phyloP scores from a whole-genome alignment of 2,888 invertebrate species.

The Acanthosepion lycidas region DNA sequence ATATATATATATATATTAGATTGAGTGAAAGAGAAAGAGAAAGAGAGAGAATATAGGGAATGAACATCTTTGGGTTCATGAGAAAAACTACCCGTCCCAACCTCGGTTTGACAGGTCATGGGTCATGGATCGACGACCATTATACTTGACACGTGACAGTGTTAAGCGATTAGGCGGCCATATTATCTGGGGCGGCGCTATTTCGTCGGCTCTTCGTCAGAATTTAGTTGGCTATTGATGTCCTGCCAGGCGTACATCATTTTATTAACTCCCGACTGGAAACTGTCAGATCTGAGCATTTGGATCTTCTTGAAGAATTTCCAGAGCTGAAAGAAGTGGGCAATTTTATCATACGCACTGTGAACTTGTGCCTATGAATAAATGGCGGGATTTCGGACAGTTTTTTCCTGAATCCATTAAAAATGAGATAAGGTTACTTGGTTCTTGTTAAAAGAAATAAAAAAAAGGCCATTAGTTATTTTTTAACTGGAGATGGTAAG shows the following conservation, averaged over 20 bases:
- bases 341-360: background rate
- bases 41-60: background rate
- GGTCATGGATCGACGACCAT: conserved; percentile 8
- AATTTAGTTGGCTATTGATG: background rate
- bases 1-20: too few species aligned
- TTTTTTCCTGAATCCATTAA: too few species aligned
- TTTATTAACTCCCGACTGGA: background rate
- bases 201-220: background rate
- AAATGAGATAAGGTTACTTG: too few species aligned
- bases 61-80: background rate
- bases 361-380: too few species aligned
- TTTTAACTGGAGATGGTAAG: too few species aligned
- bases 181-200: background rate
- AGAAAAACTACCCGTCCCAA: background rate
- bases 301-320: background rate
- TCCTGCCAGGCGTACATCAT: conserved; percentile 16
- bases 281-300: conserved; percentile 21
- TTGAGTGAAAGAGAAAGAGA: background rate
- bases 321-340: background rate
- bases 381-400: too few species aligned
- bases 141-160: conserved; percentile 14
- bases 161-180: background rate
- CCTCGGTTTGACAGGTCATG: background rate
- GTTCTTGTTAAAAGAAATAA: too few species aligned
- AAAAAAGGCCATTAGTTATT: too few species aligned